These are phyloP conservation scores for Drosophila truncata DNA, from an alignment of 1,140 invertebrate genomes.

Conservation along the genomic window DNA sequence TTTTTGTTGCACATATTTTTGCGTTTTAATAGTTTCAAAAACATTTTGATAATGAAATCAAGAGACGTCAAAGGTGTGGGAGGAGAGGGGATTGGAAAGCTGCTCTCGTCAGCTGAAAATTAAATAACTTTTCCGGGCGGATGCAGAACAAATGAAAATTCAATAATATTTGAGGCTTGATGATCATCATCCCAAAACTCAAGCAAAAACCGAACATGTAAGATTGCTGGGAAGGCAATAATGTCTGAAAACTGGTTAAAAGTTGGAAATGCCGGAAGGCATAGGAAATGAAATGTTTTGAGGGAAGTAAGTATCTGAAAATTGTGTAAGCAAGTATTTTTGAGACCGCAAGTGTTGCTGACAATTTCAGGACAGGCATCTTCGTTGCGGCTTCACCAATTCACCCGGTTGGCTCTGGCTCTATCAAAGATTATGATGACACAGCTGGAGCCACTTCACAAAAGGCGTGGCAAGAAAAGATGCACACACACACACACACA, in stretches of 20 bases:
- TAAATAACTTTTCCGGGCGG: constrained; percentile 5
- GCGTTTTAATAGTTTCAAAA: not conserved
- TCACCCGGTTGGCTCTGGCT: constrained; percentile 7
- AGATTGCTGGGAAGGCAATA: constrained; percentile 1
- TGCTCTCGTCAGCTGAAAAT: constrained; percentile 1
- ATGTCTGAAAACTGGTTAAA: not conserved
- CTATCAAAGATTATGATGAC: constrained; percentile 58
- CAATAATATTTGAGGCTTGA: constrained; percentile 1
- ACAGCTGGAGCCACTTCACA: constrained; percentile 57
- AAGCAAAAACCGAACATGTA: not conserved
- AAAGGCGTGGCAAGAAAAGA: constrained; percentile 36
- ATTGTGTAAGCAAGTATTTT: constrained; percentile 23
- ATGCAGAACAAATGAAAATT: not conserved
- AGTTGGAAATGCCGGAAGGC: not conserved
- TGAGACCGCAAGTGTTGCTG: constrained; percentile 11
- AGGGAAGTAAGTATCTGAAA: not conserved
- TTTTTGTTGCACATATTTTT: not conserved
- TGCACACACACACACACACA: constrained; percentile 15
- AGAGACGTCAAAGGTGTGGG: constrained; percentile 16
- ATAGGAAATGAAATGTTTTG: constrained; percentile 5
- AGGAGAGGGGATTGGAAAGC: not conserved
- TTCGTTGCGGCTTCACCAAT: not conserved
- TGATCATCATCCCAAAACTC: not conserved
- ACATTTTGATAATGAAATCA: constrained; percentile 41
- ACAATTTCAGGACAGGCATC: constrained; percentile 9